These are phyloP conservation scores for Poeciliopsis turrubarensis DNA, from an alignment of 2,113 vertebrate genomes.

Conservation along the genomic window DNA sequence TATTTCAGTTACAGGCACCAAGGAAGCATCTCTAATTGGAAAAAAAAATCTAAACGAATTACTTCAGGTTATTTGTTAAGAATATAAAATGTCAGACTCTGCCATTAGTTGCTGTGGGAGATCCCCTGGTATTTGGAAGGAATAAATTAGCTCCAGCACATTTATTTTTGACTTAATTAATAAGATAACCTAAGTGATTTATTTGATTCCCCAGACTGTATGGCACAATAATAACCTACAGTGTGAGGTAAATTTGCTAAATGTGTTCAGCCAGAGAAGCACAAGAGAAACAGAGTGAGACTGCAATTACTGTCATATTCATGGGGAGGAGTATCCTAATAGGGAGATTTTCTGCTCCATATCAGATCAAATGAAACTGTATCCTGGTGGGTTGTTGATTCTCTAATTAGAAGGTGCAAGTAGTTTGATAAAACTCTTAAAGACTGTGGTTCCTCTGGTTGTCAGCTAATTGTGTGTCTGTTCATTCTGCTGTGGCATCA, in stretches of 20 bases:
- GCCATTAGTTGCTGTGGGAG: slow-evolving; percentile 71
- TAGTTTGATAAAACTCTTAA: slow-evolving; percentile 81
- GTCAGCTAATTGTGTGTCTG: slow-evolving; percentile 67
- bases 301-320: slow-evolving; percentile 82
- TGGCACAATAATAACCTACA: slow-evolving; percentile 76
- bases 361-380: slow-evolving; percentile 82
- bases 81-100: slow-evolving; percentile 73
- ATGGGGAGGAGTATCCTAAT: slow-evolving; percentile 75
- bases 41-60: slow-evolving; percentile 70
- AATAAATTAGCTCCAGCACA: slow-evolving; percentile 78
- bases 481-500: slow-evolving; percentile 36
- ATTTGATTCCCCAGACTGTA: slow-evolving; percentile 80
- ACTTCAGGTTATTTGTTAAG: slow-evolving; percentile 73
- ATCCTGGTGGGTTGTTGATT: slow-evolving; percentile 77
- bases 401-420: slow-evolving; percentile 78
- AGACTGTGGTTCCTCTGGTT: slow-evolving; percentile 65
- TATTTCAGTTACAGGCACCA: slow-evolving; percentile 31
- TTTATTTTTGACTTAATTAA: slow-evolving; percentile 85
- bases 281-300: slow-evolving; percentile 75
- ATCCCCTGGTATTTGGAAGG: slow-evolving; percentile 76
- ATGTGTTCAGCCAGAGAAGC: slow-evolving; percentile 69
- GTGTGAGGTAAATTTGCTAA: slow-evolving; percentile 71
- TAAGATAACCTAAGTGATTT: slow-evolving; percentile 82
- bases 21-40: slow-evolving; percentile 69
- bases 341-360: slow-evolving; percentile 74